These are phyloP conservation scores for Oasisia sp. DNA, from an alignment of 2,888 invertebrate genomes.

Conservation along the genomic window DNA sequence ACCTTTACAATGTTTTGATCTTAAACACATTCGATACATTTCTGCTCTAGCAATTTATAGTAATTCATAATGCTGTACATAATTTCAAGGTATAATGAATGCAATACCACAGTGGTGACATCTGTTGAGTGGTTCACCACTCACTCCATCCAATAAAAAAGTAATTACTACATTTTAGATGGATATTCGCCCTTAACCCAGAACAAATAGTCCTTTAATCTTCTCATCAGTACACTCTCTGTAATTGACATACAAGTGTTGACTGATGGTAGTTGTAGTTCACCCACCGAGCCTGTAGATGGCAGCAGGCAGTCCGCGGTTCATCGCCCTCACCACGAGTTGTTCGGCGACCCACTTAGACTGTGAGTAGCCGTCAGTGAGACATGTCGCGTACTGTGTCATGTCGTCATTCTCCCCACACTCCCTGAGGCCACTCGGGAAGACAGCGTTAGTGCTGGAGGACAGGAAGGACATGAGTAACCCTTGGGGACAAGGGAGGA, in stretches of 20 bases:
- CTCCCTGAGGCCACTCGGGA: constrained; percentile 57
- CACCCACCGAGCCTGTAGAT: constrained; percentile 65
- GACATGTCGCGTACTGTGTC: constrained; percentile 45
- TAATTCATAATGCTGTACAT: too few relatives aligned
- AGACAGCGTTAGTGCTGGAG: constrained; percentile 65
- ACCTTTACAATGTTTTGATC: too few relatives aligned
- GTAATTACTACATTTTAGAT: too few relatives aligned
- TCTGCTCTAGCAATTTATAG: too few relatives aligned
- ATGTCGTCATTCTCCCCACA: constrained; percentile 60
- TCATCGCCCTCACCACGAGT: constrained; percentile 58
- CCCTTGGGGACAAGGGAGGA: neutral
- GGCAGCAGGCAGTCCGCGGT: constrained; percentile 63
- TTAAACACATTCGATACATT: neutral
- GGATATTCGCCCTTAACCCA: too few relatives aligned
- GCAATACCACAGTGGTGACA: too few relatives aligned
- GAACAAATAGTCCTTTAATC: too few relatives aligned
- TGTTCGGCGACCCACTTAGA: constrained; percentile 67
- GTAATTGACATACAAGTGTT: neutral
- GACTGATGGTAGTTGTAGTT: neutral
- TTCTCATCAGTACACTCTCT: neutral
- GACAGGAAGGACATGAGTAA: neutral
- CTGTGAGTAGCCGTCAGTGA: constrained; percentile 66
- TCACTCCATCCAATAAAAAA: too few relatives aligned
- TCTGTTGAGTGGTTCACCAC: too few relatives aligned
- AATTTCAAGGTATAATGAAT: too few relatives aligned